Percentiles rank a stretch among this genome's conserved stretches.
phyloP scores from a whole-genome alignment of 2,113 vertebrate species.

The Pao palembangensis region DNA sequence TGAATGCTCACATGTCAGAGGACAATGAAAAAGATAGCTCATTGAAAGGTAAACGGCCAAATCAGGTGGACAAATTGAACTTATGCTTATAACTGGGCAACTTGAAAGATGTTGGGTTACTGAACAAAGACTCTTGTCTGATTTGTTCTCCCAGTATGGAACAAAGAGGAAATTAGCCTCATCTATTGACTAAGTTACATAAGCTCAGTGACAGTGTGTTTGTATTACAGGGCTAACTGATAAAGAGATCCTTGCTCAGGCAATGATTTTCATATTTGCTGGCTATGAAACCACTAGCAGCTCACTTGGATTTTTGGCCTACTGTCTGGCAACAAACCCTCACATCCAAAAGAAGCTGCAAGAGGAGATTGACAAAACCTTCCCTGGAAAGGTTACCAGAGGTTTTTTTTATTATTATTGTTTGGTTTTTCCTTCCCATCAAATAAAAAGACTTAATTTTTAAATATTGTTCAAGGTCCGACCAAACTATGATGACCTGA shows the following conservation, averaged over 20 bases:
- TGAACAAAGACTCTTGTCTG: no score
- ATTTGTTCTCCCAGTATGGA: no score
- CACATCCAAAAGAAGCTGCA: constrained; percentile 73
- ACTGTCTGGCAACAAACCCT: constrained; percentile 77
- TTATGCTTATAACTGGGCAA: no score
- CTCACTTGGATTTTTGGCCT: constrained; percentile 72
- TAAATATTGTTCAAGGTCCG: not conserved
- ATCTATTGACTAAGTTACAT: no score
- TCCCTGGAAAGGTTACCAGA: constrained; percentile 77
- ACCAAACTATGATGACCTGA: constrained; percentile 60
- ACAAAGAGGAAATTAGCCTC: no score
- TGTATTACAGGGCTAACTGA: constrained; percentile 74
- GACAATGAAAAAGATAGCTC: no score
- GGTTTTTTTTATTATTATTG: constrained; percentile 52
- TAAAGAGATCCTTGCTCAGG: constrained; percentile 80
- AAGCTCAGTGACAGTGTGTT: not conserved
- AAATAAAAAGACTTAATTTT: not conserved
- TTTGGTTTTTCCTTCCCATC: no score
- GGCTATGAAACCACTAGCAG: constrained; percentile 82
- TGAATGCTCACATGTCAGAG: no score
- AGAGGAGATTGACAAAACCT: constrained; percentile 75
- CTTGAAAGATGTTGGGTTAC: no score
- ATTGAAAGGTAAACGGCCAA: no score
- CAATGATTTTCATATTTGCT: constrained; percentile 78
- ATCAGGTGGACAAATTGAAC: no score